These are phyloP conservation scores for Ammodytes marinus DNA, from an alignment of 2,113 vertebrate genomes.

Conservation along the genomic window DNA sequence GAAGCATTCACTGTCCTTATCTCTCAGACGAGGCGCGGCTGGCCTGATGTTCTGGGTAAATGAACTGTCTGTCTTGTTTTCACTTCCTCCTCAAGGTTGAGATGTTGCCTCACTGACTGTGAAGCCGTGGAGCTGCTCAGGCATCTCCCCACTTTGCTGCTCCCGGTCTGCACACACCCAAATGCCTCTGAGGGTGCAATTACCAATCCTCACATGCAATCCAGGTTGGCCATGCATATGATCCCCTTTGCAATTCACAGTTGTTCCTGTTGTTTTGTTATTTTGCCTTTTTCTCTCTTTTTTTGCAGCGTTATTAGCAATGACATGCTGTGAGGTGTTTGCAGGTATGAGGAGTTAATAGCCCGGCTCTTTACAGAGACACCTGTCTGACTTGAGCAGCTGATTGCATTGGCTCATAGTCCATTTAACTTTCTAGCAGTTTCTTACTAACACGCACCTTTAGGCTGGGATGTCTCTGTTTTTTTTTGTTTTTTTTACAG, in stretches of 20 bases:
- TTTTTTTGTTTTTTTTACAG: background rate
- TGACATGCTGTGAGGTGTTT: conserved; percentile 71
- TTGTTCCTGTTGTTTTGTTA: conserved; percentile 56
- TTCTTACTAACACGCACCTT: conserved; percentile 44
- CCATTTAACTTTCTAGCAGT: conserved; percentile 79
- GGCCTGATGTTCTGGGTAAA: conserved; percentile 85
- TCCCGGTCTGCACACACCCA: conserved; percentile 71
- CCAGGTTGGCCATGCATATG: conserved; percentile 80
- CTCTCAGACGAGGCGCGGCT: conserved; percentile 71
- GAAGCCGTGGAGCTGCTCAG: conserved; percentile 67
- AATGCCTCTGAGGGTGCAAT: conserved; percentile 84
- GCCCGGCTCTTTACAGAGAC: conserved; percentile 74
- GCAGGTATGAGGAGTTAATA: conserved; percentile 79
- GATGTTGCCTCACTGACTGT: conserved; percentile 69
- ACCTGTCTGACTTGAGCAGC: conserved; percentile 76
- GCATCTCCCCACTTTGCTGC: conserved; percentile 78
- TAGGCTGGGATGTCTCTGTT: conserved; percentile 67
- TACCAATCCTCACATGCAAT: conserved; percentile 84
- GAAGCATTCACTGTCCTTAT: conserved; percentile 83
- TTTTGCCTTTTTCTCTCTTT: no score
- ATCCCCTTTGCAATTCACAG: conserved; percentile 74
- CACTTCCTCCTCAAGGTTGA: conserved; percentile 80
- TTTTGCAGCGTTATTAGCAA: conserved; percentile 73
- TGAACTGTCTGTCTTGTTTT: conserved; percentile 85
- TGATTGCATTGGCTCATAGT: conserved; percentile 71